Conservation (phyloP, 2,888 invertebrate genomes). For the Caenorhabditis sulstoni region DNA sequence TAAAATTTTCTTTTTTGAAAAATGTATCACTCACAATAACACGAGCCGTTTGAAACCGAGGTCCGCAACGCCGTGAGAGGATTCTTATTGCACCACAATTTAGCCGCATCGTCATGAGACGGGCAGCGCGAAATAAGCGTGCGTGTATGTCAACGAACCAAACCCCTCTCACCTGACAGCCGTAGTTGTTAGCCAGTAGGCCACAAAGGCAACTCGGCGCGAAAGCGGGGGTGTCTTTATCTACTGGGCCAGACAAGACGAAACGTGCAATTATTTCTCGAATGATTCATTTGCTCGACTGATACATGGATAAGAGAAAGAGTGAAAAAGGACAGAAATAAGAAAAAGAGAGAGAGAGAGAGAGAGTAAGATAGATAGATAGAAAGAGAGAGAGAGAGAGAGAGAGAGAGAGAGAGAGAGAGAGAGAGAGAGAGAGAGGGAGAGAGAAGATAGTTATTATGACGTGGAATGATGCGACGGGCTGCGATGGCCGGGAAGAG, state of each 20-base stretch:
- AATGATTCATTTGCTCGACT: too few species aligned
- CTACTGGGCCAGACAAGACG: neutral
- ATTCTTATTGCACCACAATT: conserved; percentile 44
- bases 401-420: neutral
- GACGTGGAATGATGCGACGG: neutral
- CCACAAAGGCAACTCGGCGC: conserved; percentile 2
- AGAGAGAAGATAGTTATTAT: neutral
- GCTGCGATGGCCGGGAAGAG: conserved; percentile 1
- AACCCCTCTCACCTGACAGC: neutral
- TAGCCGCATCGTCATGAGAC: conserved; percentile 37
- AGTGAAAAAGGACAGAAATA: too few species aligned
- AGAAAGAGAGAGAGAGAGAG: too few species aligned
- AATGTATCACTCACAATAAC: conserved; percentile 48
- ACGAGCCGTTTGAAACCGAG: conserved; percentile 25
- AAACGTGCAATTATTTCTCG: too few species aligned
- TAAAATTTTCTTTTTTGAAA: too few species aligned
- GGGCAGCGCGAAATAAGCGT: conserved; percentile 43
- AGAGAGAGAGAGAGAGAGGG: neutral
- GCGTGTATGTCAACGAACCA: conserved; percentile 20
- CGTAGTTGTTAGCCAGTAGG: conserved; percentile 15
- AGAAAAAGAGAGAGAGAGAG: too few species aligned
- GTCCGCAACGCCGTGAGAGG: conserved; percentile 50
- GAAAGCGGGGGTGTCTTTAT: neutral
- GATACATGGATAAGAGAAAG: too few species aligned
- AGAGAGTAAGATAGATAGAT: neutral